phyloP scores from a whole-genome alignment of 2,113 vertebrate genomes.

The Chlorodrepanis virens region DNA sequence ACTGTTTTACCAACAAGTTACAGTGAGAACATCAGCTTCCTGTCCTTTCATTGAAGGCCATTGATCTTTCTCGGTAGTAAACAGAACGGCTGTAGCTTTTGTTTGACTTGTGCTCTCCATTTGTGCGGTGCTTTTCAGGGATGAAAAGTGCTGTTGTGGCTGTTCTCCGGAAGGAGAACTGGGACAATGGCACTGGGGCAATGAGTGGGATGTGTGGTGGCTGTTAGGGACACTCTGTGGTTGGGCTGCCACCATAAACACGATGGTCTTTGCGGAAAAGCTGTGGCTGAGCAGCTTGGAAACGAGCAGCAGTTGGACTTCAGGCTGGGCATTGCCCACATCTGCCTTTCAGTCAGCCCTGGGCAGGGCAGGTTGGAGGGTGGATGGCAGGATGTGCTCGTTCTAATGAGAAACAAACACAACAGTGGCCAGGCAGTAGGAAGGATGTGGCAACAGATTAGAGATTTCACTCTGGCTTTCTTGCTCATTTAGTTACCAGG shows the following conservation, averaged over 20 bases:
- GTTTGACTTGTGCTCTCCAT: constrained; percentile 54
- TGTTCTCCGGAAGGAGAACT: constrained; percentile 24
- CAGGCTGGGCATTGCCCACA: not conserved
- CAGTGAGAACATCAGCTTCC: constrained; percentile 67
- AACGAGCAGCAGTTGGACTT: not conserved
- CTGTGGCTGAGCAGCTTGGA: not conserved
- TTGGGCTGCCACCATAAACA: not conserved
- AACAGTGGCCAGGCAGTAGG: not conserved
- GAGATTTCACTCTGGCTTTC: not conserved
- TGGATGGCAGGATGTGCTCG: not conserved
- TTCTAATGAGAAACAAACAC: not conserved
- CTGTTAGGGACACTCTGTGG: not conserved
- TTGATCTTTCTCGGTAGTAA: constrained; percentile 67
- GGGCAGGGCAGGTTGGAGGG: rapidly evolving
- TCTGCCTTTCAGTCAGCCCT: not conserved
- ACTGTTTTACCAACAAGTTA: constrained; percentile 61
- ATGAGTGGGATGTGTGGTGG: not conserved
- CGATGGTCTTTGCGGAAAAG: not conserved
- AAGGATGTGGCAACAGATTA: not conserved
- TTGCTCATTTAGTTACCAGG: not conserved
- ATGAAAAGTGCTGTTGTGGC: constrained; percentile 56
- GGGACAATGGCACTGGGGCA: constrained; percentile 1
- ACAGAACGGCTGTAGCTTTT: constrained; percentile 66
- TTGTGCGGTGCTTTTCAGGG: constrained; percentile 46
- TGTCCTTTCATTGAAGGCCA: constrained; percentile 71